phyloP scores from a whole-genome alignment of 2,888 invertebrate genomes.

The Drosophila conformis region DNA sequence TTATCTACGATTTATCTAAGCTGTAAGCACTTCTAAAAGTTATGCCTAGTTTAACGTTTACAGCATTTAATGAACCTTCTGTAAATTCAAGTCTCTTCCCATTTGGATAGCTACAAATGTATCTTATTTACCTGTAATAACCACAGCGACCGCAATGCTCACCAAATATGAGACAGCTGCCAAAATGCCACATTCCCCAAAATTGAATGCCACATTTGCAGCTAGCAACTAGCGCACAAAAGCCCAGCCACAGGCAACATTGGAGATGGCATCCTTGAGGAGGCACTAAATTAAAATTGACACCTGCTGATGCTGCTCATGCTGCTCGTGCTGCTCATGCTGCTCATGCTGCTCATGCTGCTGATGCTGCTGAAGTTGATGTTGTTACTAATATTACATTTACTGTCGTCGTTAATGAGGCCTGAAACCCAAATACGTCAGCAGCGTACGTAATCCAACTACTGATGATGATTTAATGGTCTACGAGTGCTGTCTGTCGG shows the following conservation, averaged over 20 bases:
- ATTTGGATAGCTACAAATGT: background rate
- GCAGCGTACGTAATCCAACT: slow-evolving; percentile 38
- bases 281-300: slow-evolving; percentile 76
- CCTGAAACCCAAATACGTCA: slow-evolving; percentile 73
- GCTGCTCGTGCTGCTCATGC: background rate
- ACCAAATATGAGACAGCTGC: slow-evolving; percentile 45
- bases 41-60: background rate
- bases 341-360: slow-evolving; percentile 59
- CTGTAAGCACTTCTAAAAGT: background rate
- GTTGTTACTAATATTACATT: slow-evolving; percentile 1
- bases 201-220: background rate
- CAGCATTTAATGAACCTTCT: background rate
- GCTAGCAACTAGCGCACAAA: background rate
- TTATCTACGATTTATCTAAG: background rate
- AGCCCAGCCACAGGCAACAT: slow-evolving; percentile 21
- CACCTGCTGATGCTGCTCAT: slow-evolving; percentile 65
- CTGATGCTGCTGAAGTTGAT: slow-evolving; percentile 42
- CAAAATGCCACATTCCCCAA: slow-evolving; percentile 1
- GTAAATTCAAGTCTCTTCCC: background rate
- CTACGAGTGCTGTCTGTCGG: slow-evolving; percentile 4
- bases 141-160: slow-evolving; percentile 43
- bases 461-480: slow-evolving; percentile 57
- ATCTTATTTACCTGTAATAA: slow-evolving; percentile 17
- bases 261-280: slow-evolving; percentile 38
- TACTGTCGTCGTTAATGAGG: slow-evolving; percentile 60